Evolutionary conservation across 1,140 invertebrate genomes (phyloP), one percentile per base, ranked within the genome.

Genomic region (Cepaea nemoralis): DNA sequence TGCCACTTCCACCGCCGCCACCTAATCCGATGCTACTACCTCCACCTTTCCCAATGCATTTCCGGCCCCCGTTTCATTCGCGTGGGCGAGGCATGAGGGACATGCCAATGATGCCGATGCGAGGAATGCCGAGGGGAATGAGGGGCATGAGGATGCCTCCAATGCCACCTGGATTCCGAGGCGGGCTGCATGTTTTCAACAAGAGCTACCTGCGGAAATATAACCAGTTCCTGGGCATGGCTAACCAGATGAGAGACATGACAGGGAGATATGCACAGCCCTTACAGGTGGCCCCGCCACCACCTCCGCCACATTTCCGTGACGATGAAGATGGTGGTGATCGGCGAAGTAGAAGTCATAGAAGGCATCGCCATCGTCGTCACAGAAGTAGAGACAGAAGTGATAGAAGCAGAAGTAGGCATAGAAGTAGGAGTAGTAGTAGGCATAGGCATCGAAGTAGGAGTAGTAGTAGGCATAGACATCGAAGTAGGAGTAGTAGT

Each of bases 181-280:
- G 63, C 19, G 77, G 77, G 14, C 63, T 69, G n/a, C 35, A 78
- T 48, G 77, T 78, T 1, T 78, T 78, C 42, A 78, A 78, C 66
- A 78, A 78, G 33, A 78, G 77, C 63, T 73, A 71, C 27, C 69
- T 73, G 1, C 40, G 78, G 24, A 71, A 71, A 24, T 73, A 71
- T 48, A 73, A 73, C 35, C 40, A 80, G 8, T 80, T 80, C 39
- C 27, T 71, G n/a, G 69, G 69, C 40, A 73, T 73, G 42, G 48
- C 33, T 22, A 80, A 80, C 59, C 78, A 80, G 45, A 71, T 80
- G 42, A 70, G 69, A 39, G 78, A 80, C 69, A 73, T 80, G 69
- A 71, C 24, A 10, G 78, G 78, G 67, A 80, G 78, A 55, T 80
- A 71, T 59, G 69, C 69, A 14, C 78, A 80, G 35, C 78, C 78